Evolutionary conservation across 2,797 vertebrate species (phyloP).

Genomic region (Threskiornis aethiopicus): DNA sequence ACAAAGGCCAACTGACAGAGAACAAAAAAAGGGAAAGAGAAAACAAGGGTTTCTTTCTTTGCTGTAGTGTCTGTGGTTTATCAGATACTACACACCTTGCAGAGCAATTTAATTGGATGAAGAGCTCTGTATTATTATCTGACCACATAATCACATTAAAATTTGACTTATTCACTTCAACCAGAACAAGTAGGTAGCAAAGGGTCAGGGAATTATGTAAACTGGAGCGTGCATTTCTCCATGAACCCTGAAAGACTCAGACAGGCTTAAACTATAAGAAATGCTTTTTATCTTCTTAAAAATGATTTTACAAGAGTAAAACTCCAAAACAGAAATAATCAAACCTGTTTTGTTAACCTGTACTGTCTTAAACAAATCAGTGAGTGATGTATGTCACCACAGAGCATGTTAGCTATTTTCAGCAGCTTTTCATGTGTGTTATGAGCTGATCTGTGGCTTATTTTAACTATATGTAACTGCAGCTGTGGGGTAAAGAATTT

Average conservation of each 20-base stretch:
- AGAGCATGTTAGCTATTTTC: background rate
- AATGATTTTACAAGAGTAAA: background rate
- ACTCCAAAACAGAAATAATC: background rate
- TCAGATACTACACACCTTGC: slow-evolving; percentile 51
- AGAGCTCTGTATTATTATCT: slow-evolving; percentile 46
- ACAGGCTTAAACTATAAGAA: background rate
- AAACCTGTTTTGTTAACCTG: background rate
- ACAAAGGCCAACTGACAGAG: slow-evolving; percentile 33
- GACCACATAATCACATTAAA: slow-evolving; percentile 52
- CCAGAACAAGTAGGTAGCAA: slow-evolving; percentile 14
- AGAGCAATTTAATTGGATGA: slow-evolving; percentile 50
- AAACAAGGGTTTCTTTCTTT: slow-evolving; percentile 51
- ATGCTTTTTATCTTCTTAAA: background rate
- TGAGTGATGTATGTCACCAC: background rate
- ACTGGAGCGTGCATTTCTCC: background rate
- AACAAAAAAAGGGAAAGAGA: background rate
- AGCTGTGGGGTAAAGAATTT: background rate
- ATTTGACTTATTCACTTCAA: slow-evolving; percentile 44
- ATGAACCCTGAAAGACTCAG: background rate
- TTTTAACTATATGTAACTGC: background rate
- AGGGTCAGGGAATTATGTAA: slow-evolving; percentile 13
- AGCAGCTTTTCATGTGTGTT: slow-evolving; percentile 1
- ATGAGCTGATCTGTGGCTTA: background rate
- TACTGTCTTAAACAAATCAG: background rate
- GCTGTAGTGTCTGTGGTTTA: slow-evolving; percentile 5